Conservation (phyloP, 2,888 invertebrate genomes). For the Ariolimax columbianus region DNA sequence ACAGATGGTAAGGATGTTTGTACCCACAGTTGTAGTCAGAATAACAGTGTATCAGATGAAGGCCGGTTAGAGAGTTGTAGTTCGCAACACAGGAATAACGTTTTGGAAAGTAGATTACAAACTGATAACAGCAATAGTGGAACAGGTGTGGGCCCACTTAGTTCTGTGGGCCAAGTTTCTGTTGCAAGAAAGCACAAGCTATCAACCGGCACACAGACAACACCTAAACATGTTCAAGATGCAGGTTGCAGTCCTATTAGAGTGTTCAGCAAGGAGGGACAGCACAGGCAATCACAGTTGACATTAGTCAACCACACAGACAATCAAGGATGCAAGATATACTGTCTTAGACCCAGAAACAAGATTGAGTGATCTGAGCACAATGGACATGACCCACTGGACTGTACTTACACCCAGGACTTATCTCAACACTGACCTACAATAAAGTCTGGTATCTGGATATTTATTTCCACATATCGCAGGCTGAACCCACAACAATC, state of each 20-base stretch:
- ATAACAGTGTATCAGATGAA: background rate
- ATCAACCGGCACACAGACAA: constrained; percentile 16
- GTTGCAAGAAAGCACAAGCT: background rate
- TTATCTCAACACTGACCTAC: background rate
- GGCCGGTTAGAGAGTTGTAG: background rate
- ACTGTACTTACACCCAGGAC: background rate
- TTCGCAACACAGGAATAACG: background rate
- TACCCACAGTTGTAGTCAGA: too few species aligned
- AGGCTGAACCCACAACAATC: background rate
- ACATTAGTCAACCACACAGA: background rate
- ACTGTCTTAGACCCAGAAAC: constrained; percentile 5
- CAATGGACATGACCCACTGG: background rate
- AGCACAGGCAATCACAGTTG: background rate
- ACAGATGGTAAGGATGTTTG: background rate
- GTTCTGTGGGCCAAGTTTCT: too few species aligned
- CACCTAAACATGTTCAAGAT: constrained; percentile 20
- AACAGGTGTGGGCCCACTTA: background rate
- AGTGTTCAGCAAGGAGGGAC: constrained; percentile 49
- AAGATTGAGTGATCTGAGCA: background rate
- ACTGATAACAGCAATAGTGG: background rate
- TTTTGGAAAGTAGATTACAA: background rate
- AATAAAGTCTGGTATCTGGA: background rate
- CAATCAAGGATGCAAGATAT: background rate
- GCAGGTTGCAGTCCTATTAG: constrained; percentile 23
- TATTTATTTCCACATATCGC: background rate